Evolutionary conservation across 2,888 invertebrate genomes (phyloP).

Genomic region (Pterobdella sp.): DNA sequence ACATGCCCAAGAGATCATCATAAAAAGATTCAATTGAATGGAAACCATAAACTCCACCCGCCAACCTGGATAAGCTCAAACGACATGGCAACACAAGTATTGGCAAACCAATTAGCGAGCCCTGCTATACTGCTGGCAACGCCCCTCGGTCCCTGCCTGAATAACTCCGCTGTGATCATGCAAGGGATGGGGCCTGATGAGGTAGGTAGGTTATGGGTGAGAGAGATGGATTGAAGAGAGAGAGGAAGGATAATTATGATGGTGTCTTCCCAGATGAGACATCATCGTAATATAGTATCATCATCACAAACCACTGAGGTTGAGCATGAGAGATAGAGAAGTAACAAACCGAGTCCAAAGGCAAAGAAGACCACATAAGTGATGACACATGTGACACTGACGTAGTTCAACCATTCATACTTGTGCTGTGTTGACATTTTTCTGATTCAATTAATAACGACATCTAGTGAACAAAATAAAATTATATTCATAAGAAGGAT

Average conservation of each 20-base stretch:
- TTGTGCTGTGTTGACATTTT: too few relatives aligned
- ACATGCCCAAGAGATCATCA: neutral
- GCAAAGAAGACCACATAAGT: constrained; percentile 80
- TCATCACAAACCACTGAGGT: neutral
- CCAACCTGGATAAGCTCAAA: constrained; percentile 57
- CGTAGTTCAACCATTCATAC: constrained; percentile 41
- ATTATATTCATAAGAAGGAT: too few relatives aligned
- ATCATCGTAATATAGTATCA: neutral
- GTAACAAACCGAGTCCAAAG: constrained; percentile 65
- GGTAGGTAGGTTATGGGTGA: too few relatives aligned
- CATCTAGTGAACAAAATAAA: too few relatives aligned
- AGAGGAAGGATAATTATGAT: neutral
- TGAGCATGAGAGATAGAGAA: neutral
- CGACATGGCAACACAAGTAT: constrained; percentile 95
- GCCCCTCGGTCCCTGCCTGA: constrained; percentile 77
- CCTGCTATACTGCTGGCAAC: constrained; percentile 77
- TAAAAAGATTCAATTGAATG: neutral
- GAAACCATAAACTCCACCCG: neutral
- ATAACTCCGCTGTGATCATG: constrained; percentile 86
- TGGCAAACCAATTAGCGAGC: constrained; percentile 92
- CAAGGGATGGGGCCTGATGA: constrained; percentile 75
- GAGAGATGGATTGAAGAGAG: neutral
- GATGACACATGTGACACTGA: constrained; percentile 64
- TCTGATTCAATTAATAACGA: too few relatives aligned
- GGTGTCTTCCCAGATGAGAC: neutral